phyloP scores from a whole-genome alignment of 2,888 invertebrate genomes.

The Cerastoderma edule region DNA sequence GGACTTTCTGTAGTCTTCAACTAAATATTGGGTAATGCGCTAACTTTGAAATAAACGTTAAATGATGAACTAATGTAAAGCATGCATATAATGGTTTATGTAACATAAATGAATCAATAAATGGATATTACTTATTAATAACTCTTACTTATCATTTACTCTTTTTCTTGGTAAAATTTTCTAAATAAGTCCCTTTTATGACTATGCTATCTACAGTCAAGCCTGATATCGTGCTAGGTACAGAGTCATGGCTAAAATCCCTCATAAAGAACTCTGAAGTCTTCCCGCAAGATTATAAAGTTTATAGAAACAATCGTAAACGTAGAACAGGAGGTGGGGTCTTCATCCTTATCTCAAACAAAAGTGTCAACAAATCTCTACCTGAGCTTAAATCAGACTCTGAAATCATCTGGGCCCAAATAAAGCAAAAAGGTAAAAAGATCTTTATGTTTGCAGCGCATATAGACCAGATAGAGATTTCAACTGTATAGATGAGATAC shows the following conservation, averaged over 20 bases:
- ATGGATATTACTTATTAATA: too few species aligned
- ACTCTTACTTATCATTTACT: too few species aligned
- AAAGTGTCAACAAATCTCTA: background rate
- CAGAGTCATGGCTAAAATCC: conserved; percentile 39
- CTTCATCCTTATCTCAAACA: conserved; percentile 35
- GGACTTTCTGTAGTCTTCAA: too few species aligned
- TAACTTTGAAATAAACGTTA: too few species aligned
- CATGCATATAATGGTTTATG: too few species aligned
- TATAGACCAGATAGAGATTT: conserved; percentile 20
- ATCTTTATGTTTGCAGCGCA: conserved; percentile 23
- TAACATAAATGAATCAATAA: too few species aligned
- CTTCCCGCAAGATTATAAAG: conserved; percentile 31
- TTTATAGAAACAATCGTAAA: conserved; percentile 32
- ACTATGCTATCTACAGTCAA: conserved; percentile 28
- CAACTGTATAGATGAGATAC: conserved; percentile 1
- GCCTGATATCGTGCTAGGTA: conserved; percentile 37
- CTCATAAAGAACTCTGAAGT: conserved; percentile 36
- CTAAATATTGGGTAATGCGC: too few species aligned
- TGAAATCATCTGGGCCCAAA: conserved; percentile 34
- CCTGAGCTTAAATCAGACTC: conserved; percentile 32
- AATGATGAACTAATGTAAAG: too few species aligned
- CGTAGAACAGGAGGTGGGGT: conserved; percentile 35
- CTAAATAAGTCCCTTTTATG: too few species aligned
- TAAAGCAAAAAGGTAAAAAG: conserved; percentile 30
- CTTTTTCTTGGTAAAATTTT: too few species aligned